These are phyloP conservation scores for Papilio dardanus DNA, from an alignment of 1,140 invertebrate species.

Conservation along the genomic window DNA sequence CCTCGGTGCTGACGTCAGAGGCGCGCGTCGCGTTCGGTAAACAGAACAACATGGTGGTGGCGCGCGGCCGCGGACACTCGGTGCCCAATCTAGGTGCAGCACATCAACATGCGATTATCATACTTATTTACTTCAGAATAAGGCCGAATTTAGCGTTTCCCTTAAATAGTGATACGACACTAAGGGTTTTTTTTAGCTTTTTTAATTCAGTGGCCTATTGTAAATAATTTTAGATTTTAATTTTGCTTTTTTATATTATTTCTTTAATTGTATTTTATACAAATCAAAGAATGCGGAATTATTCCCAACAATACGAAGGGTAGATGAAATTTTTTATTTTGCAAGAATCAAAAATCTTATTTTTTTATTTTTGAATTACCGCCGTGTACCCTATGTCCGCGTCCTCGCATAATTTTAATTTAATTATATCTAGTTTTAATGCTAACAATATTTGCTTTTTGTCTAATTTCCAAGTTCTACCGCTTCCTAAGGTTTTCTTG, in stretches of 20 bases:
- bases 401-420: conserved; percentile 35
- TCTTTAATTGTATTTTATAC: neutral
- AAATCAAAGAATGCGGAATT: neutral
- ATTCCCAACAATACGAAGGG: neutral
- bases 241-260: neutral
- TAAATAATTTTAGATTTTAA: neutral
- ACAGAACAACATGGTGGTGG: conserved; percentile 83
- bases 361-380: conserved; percentile 4
- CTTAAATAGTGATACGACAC: conserved; percentile 15
- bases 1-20: conserved; percentile 78
- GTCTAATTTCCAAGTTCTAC: conserved; percentile 35
- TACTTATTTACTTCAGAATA: neutral
- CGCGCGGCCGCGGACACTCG: conserved; percentile 89
- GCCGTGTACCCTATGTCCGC: conserved; percentile 32
- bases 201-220: neutral
- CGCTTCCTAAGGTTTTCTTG: conserved; percentile 37
- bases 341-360: neutral
- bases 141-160: neutral
- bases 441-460: conserved; percentile 34
- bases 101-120: conserved; percentile 41
- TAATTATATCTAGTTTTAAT: conserved; percentile 10
- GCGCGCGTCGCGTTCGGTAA: conserved; percentile 78
- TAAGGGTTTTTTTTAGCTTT: neutral
- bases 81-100: conserved; percentile 94
- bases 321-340: neutral